A percentile compares a stretch with the other conserved stretches of the same genome.
phyloP scores from a whole-genome alignment of 2,113 vertebrate genomes.

The Bolborhynchus lineola region DNA sequence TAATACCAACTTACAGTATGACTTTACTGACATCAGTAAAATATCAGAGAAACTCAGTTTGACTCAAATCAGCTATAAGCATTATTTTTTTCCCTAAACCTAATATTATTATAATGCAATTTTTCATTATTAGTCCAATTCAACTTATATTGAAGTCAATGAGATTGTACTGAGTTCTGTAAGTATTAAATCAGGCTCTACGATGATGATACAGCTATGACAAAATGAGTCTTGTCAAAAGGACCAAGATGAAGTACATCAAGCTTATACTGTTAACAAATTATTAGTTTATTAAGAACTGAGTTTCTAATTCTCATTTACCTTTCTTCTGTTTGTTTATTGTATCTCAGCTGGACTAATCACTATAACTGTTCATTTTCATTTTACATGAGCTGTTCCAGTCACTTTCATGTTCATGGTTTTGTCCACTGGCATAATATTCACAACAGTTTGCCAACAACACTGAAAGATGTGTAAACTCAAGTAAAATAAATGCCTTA shows the following conservation, averaged over 20 bases:
- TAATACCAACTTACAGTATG: slow-evolving; percentile 40
- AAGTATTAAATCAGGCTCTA: slow-evolving; percentile 51
- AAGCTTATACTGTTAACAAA: slow-evolving; percentile 15
- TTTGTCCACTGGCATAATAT: neutral
- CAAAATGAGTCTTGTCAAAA: slow-evolving; percentile 39
- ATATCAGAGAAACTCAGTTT: slow-evolving; percentile 55
- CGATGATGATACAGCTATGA: slow-evolving; percentile 4
- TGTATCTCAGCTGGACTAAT: neutral
- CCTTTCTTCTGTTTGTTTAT: slow-evolving; percentile 41
- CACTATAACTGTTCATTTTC: neutral
- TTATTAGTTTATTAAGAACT: slow-evolving; percentile 37
- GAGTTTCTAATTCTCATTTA: slow-evolving; percentile 22
- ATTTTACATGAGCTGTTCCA: slow-evolving; percentile 3
- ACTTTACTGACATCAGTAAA: slow-evolving; percentile 66
- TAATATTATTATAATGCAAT: slow-evolving; percentile 62
- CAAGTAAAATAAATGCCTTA: neutral
- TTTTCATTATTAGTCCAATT: slow-evolving; percentile 67
- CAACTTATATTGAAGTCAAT: slow-evolving; percentile 62
- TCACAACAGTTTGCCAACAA: neutral
- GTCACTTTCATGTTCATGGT: slow-evolving; percentile 6
- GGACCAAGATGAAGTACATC: slow-evolving; percentile 15
- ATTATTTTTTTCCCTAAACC: slow-evolving; percentile 53
- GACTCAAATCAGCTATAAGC: slow-evolving; percentile 67
- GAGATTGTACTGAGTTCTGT: slow-evolving; percentile 56
- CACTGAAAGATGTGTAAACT: neutral